Conservation (phyloP, 2,888 invertebrate genomes). For the Metopia argyrocephala region DNA sequence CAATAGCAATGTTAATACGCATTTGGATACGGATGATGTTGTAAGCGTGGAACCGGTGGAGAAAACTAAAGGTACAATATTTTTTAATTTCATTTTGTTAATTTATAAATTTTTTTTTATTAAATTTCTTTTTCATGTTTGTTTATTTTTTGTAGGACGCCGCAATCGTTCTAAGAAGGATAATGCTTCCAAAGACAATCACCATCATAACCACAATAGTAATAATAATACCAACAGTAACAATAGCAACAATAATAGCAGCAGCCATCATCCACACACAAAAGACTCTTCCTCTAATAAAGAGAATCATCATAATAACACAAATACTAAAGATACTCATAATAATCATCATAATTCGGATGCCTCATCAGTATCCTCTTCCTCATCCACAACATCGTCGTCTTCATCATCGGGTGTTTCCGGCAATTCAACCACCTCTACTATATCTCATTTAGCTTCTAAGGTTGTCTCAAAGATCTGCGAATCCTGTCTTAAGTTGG, state of each 20-base stretch:
- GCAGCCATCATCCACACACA: constrained; percentile 61
- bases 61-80: constrained; percentile 72
- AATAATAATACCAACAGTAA: constrained; percentile 63
- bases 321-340: constrained; percentile 58
- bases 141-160: constrained; percentile 72
- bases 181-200: constrained; percentile 78
- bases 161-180: constrained; percentile 78
- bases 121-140: too few species aligned
- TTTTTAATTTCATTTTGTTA: neutral
- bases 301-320: constrained; percentile 57
- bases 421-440: constrained; percentile 72
- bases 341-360: constrained; percentile 64
- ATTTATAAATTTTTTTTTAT: neutral
- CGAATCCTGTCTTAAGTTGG: constrained; percentile 77
- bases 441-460: constrained; percentile 76
- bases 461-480: constrained; percentile 78
- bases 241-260: constrained; percentile 65
- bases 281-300: constrained; percentile 56
- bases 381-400: constrained; percentile 68
- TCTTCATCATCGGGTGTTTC: constrained; percentile 73
- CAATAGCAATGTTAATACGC: constrained; percentile 74
- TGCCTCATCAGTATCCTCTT: constrained; percentile 69
- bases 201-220: constrained; percentile 71
- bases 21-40: constrained; percentile 75
- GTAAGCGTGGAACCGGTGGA: constrained; percentile 73